phyloP scores from a whole-genome alignment of 1,140 invertebrate genomes.

The Drosophila sucinea region DNA sequence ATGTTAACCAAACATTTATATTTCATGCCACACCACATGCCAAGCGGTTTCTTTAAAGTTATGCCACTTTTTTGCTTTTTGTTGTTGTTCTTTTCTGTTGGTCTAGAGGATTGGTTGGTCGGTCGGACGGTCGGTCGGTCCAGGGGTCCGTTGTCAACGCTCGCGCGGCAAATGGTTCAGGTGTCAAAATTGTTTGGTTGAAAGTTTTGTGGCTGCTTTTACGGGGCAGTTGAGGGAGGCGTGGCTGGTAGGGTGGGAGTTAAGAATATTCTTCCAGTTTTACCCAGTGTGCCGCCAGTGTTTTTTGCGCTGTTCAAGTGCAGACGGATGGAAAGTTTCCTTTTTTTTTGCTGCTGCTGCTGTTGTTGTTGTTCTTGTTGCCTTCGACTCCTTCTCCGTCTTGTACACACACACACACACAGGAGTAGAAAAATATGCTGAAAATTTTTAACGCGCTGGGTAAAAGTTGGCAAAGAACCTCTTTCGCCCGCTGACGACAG shows the following conservation, averaged over 20 bases:
- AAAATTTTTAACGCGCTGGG: conserved; percentile 55
- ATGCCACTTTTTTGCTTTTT: conserved; percentile 11
- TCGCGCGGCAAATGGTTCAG: conserved; percentile 63
- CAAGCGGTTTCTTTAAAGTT: conserved; percentile 12
- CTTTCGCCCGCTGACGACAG: conserved; percentile 56
- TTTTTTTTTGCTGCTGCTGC: background rate
- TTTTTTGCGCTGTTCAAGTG: conserved; percentile 7
- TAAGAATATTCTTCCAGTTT: background rate
- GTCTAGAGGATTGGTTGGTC: conserved; percentile 1
- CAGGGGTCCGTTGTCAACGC: conserved; percentile 60
- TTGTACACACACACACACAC: background rate
- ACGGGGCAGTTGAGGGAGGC: conserved; percentile 20
- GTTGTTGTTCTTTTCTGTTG: conserved; percentile 3
- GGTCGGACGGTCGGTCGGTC: conserved; percentile 1
- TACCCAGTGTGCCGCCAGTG: conserved; percentile 5
- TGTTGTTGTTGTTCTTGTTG: background rate
- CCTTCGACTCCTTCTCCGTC: background rate
- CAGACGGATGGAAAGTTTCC: conserved; percentile 6
- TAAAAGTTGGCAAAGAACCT: conserved; percentile 51
- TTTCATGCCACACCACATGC: conserved; percentile 10
- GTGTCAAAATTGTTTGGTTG: conserved; percentile 73
- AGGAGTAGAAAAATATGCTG: conserved; percentile 62
- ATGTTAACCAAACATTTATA: conserved; percentile 13
- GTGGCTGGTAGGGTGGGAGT: no score
- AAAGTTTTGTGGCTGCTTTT: conserved; percentile 73